Evolutionary conservation across 2,797 vertebrate genomes (phyloP).

Genomic region (Chelon labrosus): DNA sequence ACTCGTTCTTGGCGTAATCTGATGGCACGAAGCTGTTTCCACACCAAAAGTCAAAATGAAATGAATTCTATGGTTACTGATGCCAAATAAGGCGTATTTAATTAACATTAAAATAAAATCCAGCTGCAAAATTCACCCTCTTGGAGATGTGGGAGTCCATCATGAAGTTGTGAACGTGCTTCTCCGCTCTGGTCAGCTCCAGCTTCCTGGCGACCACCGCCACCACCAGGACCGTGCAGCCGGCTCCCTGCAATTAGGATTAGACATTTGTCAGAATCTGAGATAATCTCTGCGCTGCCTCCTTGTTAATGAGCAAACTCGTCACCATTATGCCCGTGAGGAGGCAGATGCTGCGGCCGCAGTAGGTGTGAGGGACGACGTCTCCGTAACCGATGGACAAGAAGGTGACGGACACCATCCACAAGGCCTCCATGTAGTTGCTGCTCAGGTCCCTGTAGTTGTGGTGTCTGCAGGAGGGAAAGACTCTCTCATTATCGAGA

Average conservation of each 20-base stretch:
- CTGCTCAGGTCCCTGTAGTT: slow-evolving; percentile 95
- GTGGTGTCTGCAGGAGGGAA: slow-evolving; percentile 87
- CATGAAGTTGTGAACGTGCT: slow-evolving; percentile 98
- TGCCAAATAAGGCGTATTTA: neutral
- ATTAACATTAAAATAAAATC: too few species aligned
- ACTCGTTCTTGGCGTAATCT: neutral
- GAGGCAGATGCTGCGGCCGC: slow-evolving; percentile 94
- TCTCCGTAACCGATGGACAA: slow-evolving; percentile 96
- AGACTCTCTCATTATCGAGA: neutral
- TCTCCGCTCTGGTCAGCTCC: slow-evolving; percentile 94
- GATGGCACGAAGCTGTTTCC: neutral
- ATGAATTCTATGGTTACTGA: neutral
- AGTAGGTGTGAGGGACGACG: slow-evolving; percentile 97
- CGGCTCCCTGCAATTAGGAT: slow-evolving; percentile 82
- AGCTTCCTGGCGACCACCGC: slow-evolving; percentile 95
- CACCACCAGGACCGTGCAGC: slow-evolving; percentile 94
- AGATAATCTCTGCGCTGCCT: neutral
- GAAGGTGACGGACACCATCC: slow-evolving; percentile 98
- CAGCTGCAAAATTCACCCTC: slow-evolving; percentile 81
- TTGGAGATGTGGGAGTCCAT: slow-evolving; percentile 97
- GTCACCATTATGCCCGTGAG: slow-evolving; percentile 96
- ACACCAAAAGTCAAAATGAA: neutral
- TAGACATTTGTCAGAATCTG: neutral
- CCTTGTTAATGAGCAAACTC: neutral
- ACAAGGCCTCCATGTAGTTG: slow-evolving; percentile 97